These are phyloP conservation scores for Caenorhabditis remanei DNA, from an alignment of 1,140 invertebrate species.

Conservation along the genomic window DNA sequence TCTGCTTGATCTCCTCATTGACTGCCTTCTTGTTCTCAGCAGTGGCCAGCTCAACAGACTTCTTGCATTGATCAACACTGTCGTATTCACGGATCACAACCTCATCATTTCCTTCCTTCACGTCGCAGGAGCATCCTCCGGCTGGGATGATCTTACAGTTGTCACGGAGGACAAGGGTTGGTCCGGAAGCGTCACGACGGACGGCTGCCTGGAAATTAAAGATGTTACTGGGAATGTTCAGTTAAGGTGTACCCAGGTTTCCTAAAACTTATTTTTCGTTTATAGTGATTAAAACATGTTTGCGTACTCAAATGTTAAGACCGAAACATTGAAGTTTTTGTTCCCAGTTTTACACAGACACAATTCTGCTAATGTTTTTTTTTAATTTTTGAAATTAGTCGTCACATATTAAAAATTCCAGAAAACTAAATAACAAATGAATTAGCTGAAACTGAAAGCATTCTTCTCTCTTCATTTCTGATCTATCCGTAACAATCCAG, in stretches of 20 bases:
- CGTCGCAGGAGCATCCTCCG: slow-evolving; percentile 61
- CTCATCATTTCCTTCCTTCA: slow-evolving; percentile 60
- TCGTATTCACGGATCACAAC: slow-evolving; percentile 29
- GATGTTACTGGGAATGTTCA: neutral
- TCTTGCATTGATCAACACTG: slow-evolving; percentile 62
- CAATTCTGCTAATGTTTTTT: too few species aligned
- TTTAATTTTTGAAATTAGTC: too few species aligned
- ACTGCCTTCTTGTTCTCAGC: slow-evolving; percentile 66
- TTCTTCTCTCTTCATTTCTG: too few species aligned
- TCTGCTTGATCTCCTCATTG: slow-evolving; percentile 63
- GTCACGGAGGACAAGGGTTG: slow-evolving; percentile 42
- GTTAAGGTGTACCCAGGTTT: neutral
- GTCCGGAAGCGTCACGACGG: slow-evolving; percentile 23
- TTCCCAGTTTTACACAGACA: too few species aligned
- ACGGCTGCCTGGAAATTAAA: neutral
- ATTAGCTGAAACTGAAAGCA: too few species aligned
- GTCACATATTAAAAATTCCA: too few species aligned
- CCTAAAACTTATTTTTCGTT: too few species aligned
- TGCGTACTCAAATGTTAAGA: too few species aligned
- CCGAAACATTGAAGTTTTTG: too few species aligned
- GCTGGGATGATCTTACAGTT: slow-evolving; percentile 44
- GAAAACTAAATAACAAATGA: too few species aligned
- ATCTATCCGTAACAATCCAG: too few species aligned
- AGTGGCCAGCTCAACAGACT: slow-evolving; percentile 60
- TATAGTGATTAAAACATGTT: too few species aligned